Percentiles rank a stretch among this genome's conserved stretches.
Evolutionary conservation across 2,888 invertebrate species (phyloP).

Genomic region (Lagria hirta): DNA sequence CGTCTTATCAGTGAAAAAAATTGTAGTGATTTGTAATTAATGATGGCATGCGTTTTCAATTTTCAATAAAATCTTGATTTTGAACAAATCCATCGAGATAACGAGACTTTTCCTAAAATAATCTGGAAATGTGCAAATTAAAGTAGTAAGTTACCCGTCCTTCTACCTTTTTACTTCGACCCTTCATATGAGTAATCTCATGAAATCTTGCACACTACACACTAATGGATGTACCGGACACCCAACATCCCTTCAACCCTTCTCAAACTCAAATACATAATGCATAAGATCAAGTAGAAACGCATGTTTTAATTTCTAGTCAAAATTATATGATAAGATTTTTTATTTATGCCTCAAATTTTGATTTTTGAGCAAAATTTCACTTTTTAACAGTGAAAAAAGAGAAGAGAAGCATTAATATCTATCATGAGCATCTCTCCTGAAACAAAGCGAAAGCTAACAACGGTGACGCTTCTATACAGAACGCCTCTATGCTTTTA

Average conservation of each 20-base stretch:
- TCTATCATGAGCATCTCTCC: slow-evolving; percentile 1
- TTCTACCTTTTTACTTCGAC: background rate
- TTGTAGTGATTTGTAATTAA: too few species aligned
- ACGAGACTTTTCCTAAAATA: too few species aligned
- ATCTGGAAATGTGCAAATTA: too few species aligned
- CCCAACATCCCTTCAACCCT: background rate
- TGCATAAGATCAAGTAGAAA: slow-evolving; percentile 4
- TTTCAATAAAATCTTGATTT: too few species aligned
- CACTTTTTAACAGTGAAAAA: too few species aligned
- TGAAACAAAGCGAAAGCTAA: slow-evolving; percentile 11
- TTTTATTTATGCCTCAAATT: too few species aligned
- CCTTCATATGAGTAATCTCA: slow-evolving; percentile 7
- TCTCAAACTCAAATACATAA: slow-evolving; percentile 6
- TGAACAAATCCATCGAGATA: too few species aligned
- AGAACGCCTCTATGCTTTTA: slow-evolving; percentile 20
- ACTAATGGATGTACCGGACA: slow-evolving; percentile 10
- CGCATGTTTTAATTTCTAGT: slow-evolving; percentile 7
- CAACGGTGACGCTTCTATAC: slow-evolving; percentile 14
- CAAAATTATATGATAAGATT: background rate
- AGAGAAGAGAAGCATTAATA: slow-evolving; percentile 12
- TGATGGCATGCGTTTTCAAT: too few species aligned
- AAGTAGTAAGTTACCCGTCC: too few species aligned
- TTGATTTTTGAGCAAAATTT: too few species aligned
- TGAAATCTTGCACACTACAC: slow-evolving; percentile 7
- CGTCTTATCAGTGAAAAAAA: too few species aligned